Evolutionary conservation across 2,113 vertebrate genomes (phyloP), one percentile per base, ranked within the genome.

Genomic region (Rhynchomys soricoides): DNA sequence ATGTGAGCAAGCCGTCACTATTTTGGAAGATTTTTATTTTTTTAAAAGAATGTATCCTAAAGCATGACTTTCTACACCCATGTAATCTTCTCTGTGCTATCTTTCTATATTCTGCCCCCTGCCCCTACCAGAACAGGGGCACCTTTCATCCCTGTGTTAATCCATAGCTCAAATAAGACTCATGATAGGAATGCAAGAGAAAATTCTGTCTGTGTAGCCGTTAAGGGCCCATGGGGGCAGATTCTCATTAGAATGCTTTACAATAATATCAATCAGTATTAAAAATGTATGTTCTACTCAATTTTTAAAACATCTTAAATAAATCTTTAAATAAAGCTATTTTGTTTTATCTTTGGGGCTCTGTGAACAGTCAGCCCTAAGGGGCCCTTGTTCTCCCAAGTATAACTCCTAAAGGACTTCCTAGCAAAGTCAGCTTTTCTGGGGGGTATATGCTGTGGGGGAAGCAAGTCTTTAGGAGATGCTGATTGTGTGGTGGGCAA

Each of bases 211-310:
- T 96, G 92, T 4, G 95, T 5, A 87, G 97, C 95, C 7, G 24
- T 94, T 97, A 94, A 97, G 92, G 93, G 93, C 97, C 97, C 73
- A 50, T 95, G 70, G 96, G 98, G 98, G 98, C 96, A 94, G 95
- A 97, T 97, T 95, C 78, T 93, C 97, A 97, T 98, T 98, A 98
- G 98, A 98, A 98, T 99, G 98, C 98, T 98, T 98, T 98, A 98
- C 98, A 98, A 98, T 98, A 98, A 98, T 98, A 99, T 98, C 98
- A 98, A 98, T 98, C 98, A 98, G 97, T 97, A 99, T 99, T 99
- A 99, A 99, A 98, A 98, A 99, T 99, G 98, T 92, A 99, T 98
- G 97, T 96, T 93, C 98, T 98, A 93, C 96, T 98, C 98, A 97
- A 98, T 98, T 98, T 98, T 98, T 98, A 98, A 98, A 98, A 97